phyloP scores from a whole-genome alignment of 2,888 invertebrate genomes.

The Caradrina kadenii region DNA sequence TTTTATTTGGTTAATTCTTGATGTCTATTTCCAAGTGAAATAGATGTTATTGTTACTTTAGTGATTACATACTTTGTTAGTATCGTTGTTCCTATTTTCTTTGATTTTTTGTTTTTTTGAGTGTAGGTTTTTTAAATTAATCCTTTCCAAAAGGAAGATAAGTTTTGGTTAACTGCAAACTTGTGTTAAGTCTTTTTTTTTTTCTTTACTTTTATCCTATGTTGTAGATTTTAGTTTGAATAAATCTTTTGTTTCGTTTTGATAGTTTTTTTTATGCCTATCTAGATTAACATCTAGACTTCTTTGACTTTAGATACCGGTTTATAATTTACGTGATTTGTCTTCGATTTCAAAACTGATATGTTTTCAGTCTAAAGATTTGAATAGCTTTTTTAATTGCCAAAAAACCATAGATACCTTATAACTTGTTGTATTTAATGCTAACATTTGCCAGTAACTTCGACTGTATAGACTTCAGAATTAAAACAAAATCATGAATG shows the following conservation, averaged over 20 bases:
- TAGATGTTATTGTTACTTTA: slow-evolving; percentile 4
- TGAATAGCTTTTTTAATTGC: no score
- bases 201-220: neutral
- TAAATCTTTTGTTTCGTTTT: slow-evolving; percentile 9
- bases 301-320: no score
- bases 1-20: neutral
- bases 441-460: no score
- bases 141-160: neutral
- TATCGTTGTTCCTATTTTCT: neutral
- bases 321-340: no score
- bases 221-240: slow-evolving; percentile 1
- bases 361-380: no score
- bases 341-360: no score
- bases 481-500: no score
- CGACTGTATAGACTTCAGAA: no score
- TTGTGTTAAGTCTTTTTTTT: neutral
- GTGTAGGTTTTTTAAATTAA: neutral
- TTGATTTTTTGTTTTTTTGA: neutral
- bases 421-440: no score
- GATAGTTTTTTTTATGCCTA: neutral
- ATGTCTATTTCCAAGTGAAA: neutral
- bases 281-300: no score
- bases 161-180: neutral
- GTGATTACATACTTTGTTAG: neutral
- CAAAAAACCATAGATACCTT: no score